A percentile compares a stretch with the other conserved stretches of the same genome.
phyloP scores from a whole-genome alignment of 2,113 vertebrate genomes.

The Myrmecobius fasciatus region DNA sequence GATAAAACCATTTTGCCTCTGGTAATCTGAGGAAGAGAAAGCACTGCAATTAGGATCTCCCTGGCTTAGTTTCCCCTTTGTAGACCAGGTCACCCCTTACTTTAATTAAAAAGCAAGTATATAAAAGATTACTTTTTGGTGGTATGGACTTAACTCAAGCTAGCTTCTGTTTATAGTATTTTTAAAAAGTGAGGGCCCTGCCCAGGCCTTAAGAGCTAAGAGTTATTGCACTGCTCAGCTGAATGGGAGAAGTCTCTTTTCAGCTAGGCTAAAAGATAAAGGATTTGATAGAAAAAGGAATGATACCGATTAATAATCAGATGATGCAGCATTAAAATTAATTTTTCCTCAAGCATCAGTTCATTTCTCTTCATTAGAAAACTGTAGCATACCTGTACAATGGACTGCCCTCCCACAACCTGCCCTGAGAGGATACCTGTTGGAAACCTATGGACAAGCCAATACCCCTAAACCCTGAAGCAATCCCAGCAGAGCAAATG shows the following conservation, averaged over 20 bases:
- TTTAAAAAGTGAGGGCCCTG: not conserved
- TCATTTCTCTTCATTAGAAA: not conserved
- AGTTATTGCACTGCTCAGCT: not conserved
- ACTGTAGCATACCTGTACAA: not conserved
- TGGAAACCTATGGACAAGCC: not conserved
- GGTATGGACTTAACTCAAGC: not conserved
- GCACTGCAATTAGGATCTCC: too few relatives aligned
- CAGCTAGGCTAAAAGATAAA: not conserved
- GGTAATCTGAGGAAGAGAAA: too few relatives aligned
- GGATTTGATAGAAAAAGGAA: not conserved
- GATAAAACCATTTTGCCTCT: too few relatives aligned
- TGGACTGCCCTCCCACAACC: not conserved
- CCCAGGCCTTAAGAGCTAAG: not conserved
- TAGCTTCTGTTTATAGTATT: not conserved
- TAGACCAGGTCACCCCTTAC: not conserved
- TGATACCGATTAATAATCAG: not conserved
- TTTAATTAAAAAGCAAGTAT: not conserved
- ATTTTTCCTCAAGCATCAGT: not conserved
- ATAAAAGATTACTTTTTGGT: too few relatives aligned
- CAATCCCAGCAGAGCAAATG: not conserved
- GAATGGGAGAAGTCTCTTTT: not conserved
- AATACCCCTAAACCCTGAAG: not conserved
- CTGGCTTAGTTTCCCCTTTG: not conserved
- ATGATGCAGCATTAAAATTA: not conserved
- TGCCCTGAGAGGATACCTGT: not conserved